Evolutionary conservation across 2,888 invertebrate genomes (phyloP).

Genomic region (Pterostichus madidus): DNA sequence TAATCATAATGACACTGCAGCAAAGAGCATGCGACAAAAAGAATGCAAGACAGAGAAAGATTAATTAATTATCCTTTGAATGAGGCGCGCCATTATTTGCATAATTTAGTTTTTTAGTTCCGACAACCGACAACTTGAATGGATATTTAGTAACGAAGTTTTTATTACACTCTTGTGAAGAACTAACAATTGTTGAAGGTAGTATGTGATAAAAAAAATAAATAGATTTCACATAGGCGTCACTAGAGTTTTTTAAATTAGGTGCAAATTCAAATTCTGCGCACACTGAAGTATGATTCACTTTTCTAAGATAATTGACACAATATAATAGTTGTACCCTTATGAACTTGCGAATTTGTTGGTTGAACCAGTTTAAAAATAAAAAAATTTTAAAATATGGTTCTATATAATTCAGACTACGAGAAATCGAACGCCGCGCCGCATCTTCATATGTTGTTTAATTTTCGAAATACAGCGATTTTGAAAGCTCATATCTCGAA

Average conservation of each 20-base stretch:
- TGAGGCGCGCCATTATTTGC: conserved; percentile 40
- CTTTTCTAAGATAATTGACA: too few species aligned
- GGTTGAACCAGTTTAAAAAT: too few species aligned
- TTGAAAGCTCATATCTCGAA: too few species aligned
- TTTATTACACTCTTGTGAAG: conserved; percentile 26
- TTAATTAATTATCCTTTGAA: conserved; percentile 53
- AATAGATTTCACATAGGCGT: not conserved
- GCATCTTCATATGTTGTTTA: too few species aligned
- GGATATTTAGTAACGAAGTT: conserved; percentile 23
- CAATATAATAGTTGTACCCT: too few species aligned
- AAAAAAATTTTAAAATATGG: too few species aligned
- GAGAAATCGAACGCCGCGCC: too few species aligned
- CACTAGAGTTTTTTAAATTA: not conserved
- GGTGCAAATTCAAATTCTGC: not conserved
- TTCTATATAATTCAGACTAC: too few species aligned
- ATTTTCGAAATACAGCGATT: too few species aligned
- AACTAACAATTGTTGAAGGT: not conserved
- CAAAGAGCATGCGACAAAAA: conserved; percentile 55
- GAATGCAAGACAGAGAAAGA: conserved; percentile 43
- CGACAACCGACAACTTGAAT: conserved; percentile 24
- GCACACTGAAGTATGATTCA: too few species aligned
- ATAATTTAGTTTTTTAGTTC: conserved; percentile 45
- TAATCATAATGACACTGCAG: conserved; percentile 65
- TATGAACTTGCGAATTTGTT: too few species aligned
- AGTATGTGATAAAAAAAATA: conserved; percentile 24